These are phyloP conservation scores for Agelastica alni DNA, from an alignment of 2,888 invertebrate genomes.

Conservation along the genomic window DNA sequence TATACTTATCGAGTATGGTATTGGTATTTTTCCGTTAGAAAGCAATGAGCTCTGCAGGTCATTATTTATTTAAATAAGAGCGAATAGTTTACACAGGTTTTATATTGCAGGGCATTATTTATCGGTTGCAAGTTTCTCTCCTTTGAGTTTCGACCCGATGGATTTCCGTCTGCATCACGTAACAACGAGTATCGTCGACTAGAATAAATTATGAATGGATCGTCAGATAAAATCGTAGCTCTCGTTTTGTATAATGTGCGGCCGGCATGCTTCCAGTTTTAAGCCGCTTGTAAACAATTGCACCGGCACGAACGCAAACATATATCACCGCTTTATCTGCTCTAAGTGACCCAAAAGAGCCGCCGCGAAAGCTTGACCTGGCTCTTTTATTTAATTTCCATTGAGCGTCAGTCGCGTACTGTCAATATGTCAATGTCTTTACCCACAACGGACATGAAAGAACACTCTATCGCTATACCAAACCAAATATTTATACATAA, in stretches of 20 bases:
- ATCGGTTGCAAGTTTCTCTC: constrained; percentile 25
- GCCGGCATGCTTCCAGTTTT: constrained; percentile 34
- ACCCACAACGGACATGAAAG: constrained; percentile 1
- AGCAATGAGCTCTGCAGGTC: constrained; percentile 9
- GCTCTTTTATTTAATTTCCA: constrained; percentile 38
- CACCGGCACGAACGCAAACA: constrained; percentile 36
- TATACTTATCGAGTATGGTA: neutral
- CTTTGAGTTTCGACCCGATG: constrained; percentile 26
- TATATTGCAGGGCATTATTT: constrained; percentile 28
- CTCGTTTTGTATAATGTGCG: constrained; percentile 34
- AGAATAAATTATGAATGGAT: constrained; percentile 37
- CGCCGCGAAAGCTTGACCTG: constrained; percentile 32
- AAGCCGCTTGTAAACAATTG: constrained; percentile 37
- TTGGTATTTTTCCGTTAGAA: constrained; percentile 3
- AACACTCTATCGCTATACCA: neutral
- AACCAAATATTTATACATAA: neutral
- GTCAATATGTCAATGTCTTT: constrained; percentile 19
- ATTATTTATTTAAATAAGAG: constrained; percentile 18
- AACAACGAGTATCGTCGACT: constrained; percentile 38
- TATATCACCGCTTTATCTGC: constrained; percentile 38
- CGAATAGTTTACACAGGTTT: constrained; percentile 25
- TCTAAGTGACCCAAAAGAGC: constrained; percentile 38
- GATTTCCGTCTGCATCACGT: constrained; percentile 33
- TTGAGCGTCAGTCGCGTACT: constrained; percentile 30
- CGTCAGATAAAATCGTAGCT: constrained; percentile 34